These are phyloP conservation scores for Marronus borbonicus DNA, from an alignment of 2,888 invertebrate species.

Conservation along the genomic window DNA sequence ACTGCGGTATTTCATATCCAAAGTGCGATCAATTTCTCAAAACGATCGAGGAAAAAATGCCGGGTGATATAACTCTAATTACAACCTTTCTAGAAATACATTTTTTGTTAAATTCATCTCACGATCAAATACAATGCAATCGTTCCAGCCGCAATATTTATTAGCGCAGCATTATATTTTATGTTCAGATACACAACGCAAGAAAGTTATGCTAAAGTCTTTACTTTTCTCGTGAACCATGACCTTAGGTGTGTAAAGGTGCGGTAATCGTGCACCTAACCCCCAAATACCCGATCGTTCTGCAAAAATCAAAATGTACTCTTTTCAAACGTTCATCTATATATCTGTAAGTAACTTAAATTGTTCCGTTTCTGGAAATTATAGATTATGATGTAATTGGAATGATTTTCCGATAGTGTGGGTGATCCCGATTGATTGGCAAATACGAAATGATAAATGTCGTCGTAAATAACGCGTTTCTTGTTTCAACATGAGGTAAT, in stretches of 20 bases:
- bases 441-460: too few species aligned
- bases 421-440: too few species aligned
- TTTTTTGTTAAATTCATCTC: slow-evolving; percentile 22
- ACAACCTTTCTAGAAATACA: slow-evolving; percentile 19
- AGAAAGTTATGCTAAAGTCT: slow-evolving; percentile 36
- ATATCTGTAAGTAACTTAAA: neutral
- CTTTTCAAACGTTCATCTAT: neutral
- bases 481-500: too few species aligned
- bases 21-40: slow-evolving; percentile 2
- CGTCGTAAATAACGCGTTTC: too few species aligned
- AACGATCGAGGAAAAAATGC: neutral
- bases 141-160: slow-evolving; percentile 29
- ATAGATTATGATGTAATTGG: neutral
- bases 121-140: slow-evolving; percentile 34
- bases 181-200: slow-evolving; percentile 25
- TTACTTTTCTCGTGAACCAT: slow-evolving; percentile 39
- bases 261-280: slow-evolving; percentile 39
- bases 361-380: neutral
- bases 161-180: slow-evolving; percentile 26
- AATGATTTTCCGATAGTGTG: neutral
- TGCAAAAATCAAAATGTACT: slow-evolving; percentile 14
- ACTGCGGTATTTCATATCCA: slow-evolving; percentile 1
- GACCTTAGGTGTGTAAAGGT: slow-evolving; percentile 39
- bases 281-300: slow-evolving; percentile 30
- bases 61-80: slow-evolving; percentile 23